Evolutionary conservation across 2,113 vertebrate genomes (phyloP).

Genomic region (Dicrurus megarhynchus): DNA sequence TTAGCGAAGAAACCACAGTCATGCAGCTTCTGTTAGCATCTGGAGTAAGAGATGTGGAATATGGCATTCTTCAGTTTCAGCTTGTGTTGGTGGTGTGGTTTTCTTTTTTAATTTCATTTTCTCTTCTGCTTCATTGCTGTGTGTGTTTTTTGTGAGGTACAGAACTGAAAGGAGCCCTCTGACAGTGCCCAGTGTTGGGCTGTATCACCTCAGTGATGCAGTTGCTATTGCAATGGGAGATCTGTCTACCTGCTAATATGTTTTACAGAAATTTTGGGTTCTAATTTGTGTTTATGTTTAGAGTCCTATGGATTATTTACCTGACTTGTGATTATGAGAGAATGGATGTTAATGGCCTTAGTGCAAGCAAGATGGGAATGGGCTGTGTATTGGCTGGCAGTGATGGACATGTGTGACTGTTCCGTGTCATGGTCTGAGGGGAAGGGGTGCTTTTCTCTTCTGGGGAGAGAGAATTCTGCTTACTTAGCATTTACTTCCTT

Average conservation of each 20-base stretch:
- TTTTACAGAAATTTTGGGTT: background rate
- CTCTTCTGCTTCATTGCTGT: background rate
- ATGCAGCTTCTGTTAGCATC: background rate
- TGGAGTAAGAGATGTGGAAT: background rate
- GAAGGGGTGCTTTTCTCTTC: background rate
- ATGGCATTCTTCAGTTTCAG: background rate
- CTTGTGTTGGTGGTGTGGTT: background rate
- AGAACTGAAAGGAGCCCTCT: background rate
- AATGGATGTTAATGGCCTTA: background rate
- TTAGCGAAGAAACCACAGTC: background rate
- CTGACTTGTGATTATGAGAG: background rate
- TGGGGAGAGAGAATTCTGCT: background rate
- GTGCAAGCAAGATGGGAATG: background rate
- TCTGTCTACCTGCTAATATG: background rate
- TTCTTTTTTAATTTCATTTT: background rate
- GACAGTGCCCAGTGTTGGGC: background rate
- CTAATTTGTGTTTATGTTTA: background rate
- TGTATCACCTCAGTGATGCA: background rate
- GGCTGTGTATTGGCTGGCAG: background rate
- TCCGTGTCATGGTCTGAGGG: background rate
- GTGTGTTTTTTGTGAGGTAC: background rate
- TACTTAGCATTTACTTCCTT: background rate
- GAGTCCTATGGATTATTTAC: background rate
- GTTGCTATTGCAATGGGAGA: background rate
- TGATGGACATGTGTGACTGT: fast-evolving